Base-by-base conservation (phyloP, 37 sponge, comb jelly and placozoan species). In the Diacarnus erythraeanus region DNA sequence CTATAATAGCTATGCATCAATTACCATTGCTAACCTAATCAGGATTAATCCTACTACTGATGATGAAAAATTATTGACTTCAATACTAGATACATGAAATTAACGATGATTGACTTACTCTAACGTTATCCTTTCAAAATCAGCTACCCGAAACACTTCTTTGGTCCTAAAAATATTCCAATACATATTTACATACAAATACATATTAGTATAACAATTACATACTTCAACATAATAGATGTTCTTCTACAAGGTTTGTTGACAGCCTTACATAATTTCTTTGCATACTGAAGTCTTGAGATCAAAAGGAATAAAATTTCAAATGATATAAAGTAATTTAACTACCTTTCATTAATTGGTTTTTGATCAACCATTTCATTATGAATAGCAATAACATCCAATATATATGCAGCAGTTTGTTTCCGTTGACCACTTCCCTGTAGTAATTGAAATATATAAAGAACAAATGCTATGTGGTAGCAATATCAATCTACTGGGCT, bases 281-380 rank as follows among this genome's bases (percentile, higher is more conserved):
- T 56, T 0, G 81, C 87, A 64, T 47, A 54, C 41, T 34, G 41
- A 1, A 34, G 23, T 34, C 84, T 83, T 29, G 2, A 39, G 1
- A 38, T 1, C n/a, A 37, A n/a, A 38, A 38, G 26, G 26, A 2
- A 74, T 18, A 9, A 38, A 38, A 71, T 20, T 4, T 37, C 17
- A 61, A 57, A 40, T n/a, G 23, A n/a, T 38, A 25, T 6, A 80
- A n/a, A 69, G 25, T 22, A 3, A 23, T 30, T 9, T 63, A 6
- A 63, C 41, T 65, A 83, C 92, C 92, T 87, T 80, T 92, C 88
- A 26, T 75, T 80, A n/a, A 84, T 65, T 15, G 92, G 81, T 64
- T 41, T 80, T 4, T 70, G 25, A 3, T 56, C 88, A 56, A 71
- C 35, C 15, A 69, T 41, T 65, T 84, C 67, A 2, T 72, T 67